phyloP scores from a whole-genome alignment of 2,888 invertebrate genomes.

The Apamea monoglypha region DNA sequence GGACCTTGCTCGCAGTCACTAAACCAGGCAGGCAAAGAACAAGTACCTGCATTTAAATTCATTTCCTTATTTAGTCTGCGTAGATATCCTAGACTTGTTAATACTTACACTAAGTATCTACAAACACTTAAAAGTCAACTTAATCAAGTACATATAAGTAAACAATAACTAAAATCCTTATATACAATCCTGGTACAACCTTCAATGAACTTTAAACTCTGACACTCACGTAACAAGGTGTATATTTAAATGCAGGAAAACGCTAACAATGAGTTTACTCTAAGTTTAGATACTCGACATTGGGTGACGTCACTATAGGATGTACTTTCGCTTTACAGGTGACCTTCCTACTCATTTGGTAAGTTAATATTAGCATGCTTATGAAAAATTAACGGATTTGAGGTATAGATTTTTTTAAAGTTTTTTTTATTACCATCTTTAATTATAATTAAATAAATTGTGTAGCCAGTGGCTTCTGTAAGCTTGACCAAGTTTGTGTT shows the following conservation, averaged over 20 bases:
- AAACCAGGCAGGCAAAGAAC: not conserved
- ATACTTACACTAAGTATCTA: not conserved
- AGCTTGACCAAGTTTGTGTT: not conserved
- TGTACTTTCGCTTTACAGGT: conserved; percentile 66
- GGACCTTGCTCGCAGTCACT: not conserved
- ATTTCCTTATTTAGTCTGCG: not conserved
- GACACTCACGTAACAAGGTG: not conserved
- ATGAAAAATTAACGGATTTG: conserved; percentile 26
- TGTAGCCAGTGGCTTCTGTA: not conserved
- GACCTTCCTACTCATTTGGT: conserved; percentile 55
- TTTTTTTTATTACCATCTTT: conserved; percentile 8
- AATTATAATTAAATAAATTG: not conserved
- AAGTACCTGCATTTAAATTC: not conserved
- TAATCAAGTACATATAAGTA: not conserved
- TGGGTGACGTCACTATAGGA: conserved; percentile 66
- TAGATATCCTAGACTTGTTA: not conserved
- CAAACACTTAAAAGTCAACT: conserved; percentile 13
- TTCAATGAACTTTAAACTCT: conserved; percentile 18
- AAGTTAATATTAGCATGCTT: conserved; percentile 14
- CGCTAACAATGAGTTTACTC: conserved; percentile 29
- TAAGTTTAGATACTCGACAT: conserved; percentile 60
- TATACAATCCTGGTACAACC: not conserved
- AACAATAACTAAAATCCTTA: not conserved
- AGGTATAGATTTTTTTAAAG: not conserved
- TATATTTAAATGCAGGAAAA: conserved; percentile 25